A percentile compares a stretch with the other conserved stretches of the same genome.
Conservation (phyloP, 2,888 invertebrate genomes). For the Hipparchia sbordonii region DNA sequence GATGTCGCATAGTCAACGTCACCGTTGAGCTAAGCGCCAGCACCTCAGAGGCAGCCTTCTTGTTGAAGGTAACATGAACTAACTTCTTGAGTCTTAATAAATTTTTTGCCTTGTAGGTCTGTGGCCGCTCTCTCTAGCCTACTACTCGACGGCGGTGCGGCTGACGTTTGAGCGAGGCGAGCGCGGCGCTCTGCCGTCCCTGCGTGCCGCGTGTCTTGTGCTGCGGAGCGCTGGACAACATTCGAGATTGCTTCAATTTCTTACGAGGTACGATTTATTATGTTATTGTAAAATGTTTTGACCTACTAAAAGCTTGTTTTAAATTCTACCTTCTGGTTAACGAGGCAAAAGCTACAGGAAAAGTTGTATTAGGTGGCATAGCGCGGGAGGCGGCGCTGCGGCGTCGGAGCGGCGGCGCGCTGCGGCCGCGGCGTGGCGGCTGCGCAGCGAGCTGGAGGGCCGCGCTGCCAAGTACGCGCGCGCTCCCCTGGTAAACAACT, state of each 20-base stretch:
- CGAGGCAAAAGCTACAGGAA: background rate
- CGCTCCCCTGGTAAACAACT: slow-evolving; percentile 48
- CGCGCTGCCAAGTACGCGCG: slow-evolving; percentile 70
- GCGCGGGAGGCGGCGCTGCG: slow-evolving; percentile 54
- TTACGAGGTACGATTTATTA: slow-evolving; percentile 80
- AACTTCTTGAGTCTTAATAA: background rate
- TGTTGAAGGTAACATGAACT: too few relatives aligned
- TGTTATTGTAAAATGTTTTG: too few relatives aligned
- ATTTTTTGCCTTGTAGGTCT: slow-evolving; percentile 52
- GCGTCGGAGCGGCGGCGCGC: slow-evolving; percentile 53
- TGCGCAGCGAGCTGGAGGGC: slow-evolving; percentile 68
- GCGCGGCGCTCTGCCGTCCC: slow-evolving; percentile 81
- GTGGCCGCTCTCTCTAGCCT: slow-evolving; percentile 59
- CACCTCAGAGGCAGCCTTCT: too few relatives aligned
- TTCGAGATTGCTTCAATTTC: slow-evolving; percentile 85
- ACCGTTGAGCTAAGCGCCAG: too few relatives aligned
- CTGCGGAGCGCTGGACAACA: slow-evolving; percentile 85
- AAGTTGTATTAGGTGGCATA: slow-evolving; percentile 62
- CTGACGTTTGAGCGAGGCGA: slow-evolving; percentile 64
- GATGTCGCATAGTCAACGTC: too few relatives aligned
- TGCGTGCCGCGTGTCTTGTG: slow-evolving; percentile 84
- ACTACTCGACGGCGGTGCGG: slow-evolving; percentile 64
- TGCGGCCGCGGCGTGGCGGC: slow-evolving; percentile 70
- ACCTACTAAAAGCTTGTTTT: too few relatives aligned
- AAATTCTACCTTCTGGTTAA: too few relatives aligned